phyloP scores from a whole-genome alignment of 23 tunicate genomes.

The Halocynthia aurantium region DNA sequence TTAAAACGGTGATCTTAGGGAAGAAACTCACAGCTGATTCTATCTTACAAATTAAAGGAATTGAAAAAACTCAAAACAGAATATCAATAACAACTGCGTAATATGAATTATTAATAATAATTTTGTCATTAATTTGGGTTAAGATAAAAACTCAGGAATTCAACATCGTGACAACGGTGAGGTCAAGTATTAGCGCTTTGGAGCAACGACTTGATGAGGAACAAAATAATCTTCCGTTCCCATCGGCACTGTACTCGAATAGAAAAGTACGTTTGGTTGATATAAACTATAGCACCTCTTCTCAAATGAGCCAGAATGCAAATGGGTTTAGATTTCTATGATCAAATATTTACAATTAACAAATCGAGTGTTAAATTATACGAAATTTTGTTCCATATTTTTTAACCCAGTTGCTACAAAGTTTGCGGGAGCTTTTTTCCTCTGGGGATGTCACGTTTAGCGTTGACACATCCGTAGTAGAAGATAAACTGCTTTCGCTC shows the following conservation, averaged over 20 bases:
- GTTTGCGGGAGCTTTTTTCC: slow-evolving; percentile 22
- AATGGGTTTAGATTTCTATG: neutral
- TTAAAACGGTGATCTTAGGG: slow-evolving; percentile 13
- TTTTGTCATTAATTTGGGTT: neutral
- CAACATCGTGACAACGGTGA: neutral
- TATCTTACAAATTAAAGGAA: neutral
- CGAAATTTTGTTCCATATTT: neutral
- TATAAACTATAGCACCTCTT: neutral
- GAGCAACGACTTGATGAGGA: slow-evolving; percentile 4
- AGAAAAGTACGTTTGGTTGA: slow-evolving; percentile 12
- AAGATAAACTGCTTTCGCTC: slow-evolving; percentile 9
- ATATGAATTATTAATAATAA: neutral
- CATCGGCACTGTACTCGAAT: slow-evolving; percentile 19
- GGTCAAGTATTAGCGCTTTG: slow-evolving; percentile 11
- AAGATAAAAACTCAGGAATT: neutral
- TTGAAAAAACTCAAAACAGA: too few relatives aligned
- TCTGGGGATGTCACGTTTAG: slow-evolving; percentile 29
- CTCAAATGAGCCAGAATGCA: neutral
- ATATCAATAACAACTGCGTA: too few relatives aligned
- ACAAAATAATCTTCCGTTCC: slow-evolving; percentile 8
- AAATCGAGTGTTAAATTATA: too few relatives aligned
- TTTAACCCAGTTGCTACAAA: slow-evolving; percentile 1
- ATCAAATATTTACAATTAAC: too few relatives aligned
- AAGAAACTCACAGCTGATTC: too few relatives aligned
- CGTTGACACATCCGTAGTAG: slow-evolving; percentile 10